Conservation (phyloP, 2,888 invertebrate species). For the Melinopterus prodromus region DNA sequence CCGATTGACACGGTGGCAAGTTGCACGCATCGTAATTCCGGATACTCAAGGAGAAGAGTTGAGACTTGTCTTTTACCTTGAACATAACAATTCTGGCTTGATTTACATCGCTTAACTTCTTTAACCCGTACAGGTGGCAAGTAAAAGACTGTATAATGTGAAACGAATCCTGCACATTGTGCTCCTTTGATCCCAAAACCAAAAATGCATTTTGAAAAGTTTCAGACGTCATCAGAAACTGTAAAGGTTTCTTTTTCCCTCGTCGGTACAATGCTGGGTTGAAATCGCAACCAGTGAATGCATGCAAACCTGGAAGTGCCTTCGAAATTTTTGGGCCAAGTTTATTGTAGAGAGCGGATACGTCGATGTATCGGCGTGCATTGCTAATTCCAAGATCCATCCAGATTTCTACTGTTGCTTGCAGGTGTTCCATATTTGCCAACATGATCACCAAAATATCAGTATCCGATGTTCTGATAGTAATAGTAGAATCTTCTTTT, state of each 20-base stretch:
- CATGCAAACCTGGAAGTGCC: constrained; percentile 44
- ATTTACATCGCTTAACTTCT: constrained; percentile 45
- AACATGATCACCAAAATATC: too few relatives aligned
- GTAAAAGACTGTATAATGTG: constrained; percentile 40
- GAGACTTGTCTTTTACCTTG: constrained; percentile 46
- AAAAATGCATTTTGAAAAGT: constrained; percentile 35
- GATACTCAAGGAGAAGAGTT: constrained; percentile 46
- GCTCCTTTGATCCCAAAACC: constrained; percentile 36
- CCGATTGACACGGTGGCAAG: constrained; percentile 48
- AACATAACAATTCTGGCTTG: constrained; percentile 43
- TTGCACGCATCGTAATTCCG: constrained; percentile 48
- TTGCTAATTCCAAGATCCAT: constrained; percentile 32
- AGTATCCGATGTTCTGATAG: too few relatives aligned
- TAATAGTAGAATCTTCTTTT: too few relatives aligned
- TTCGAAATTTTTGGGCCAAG: constrained; percentile 38
- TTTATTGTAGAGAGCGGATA: constrained; percentile 39
- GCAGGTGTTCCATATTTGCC: too few relatives aligned
- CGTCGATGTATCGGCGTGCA: constrained; percentile 23
- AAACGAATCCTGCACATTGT: constrained; percentile 38
- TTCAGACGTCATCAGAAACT: constrained; percentile 35
- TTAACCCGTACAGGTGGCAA: constrained; percentile 42
- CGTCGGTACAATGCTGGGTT: constrained; percentile 41
- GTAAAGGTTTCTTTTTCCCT: constrained; percentile 41
- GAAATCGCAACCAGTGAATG: constrained; percentile 42
- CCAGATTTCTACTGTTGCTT: constrained; percentile 35